Evolutionary conservation across 2,113 vertebrate genomes (phyloP).

Genomic region (Ellobius talpinus): DNA sequence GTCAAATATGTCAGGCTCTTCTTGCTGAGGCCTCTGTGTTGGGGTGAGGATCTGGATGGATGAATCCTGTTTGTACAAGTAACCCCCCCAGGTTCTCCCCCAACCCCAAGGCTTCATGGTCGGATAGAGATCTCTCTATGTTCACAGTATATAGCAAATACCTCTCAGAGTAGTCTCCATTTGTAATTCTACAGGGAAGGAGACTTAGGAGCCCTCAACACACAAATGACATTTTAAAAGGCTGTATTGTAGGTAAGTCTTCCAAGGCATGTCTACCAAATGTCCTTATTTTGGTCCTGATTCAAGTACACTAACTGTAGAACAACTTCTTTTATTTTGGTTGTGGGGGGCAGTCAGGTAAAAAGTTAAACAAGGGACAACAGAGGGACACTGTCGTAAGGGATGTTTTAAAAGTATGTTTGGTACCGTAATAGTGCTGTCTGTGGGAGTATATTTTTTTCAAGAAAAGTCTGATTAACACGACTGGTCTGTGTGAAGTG

Average conservation of each 20-base stretch:
- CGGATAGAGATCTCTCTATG: not conserved
- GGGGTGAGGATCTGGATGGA: not conserved
- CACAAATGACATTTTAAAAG: constrained; percentile 26
- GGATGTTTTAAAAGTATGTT: not conserved
- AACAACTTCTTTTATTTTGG: not conserved
- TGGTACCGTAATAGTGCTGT: not conserved
- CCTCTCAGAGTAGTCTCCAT: not conserved
- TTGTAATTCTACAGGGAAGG: constrained; percentile 5
- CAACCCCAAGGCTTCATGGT: fast-evolving
- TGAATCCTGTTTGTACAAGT: not conserved
- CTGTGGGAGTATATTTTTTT: not conserved
- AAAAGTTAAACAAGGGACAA: not conserved
- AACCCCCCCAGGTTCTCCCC: not conserved
- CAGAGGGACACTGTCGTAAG: not conserved
- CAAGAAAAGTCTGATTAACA: not conserved
- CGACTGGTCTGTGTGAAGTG: not conserved
- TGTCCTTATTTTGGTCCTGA: not conserved
- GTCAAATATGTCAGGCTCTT: not conserved
- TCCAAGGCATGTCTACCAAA: not conserved
- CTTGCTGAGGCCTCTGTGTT: no score
- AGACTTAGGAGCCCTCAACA: not conserved
- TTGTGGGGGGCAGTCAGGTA: not conserved
- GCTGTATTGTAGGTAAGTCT: not conserved
- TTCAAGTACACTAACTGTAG: not conserved
- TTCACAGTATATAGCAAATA: not conserved